Base-by-base conservation (phyloP, 2,888 invertebrate genomes). In the Cataglyphis rosenhaueri region DNA sequence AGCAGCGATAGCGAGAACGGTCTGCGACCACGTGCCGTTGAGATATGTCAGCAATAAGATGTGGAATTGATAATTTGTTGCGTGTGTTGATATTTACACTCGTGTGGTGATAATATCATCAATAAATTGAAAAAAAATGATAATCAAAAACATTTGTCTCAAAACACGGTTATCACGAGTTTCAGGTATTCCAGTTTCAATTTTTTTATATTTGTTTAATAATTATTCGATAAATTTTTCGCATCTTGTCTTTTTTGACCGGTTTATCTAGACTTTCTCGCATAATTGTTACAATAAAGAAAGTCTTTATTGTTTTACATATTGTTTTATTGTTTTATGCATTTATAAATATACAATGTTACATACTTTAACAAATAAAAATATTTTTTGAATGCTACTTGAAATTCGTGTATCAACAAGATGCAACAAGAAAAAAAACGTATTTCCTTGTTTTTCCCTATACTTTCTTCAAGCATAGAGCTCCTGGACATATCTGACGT, bases 111-210 rank as follows among this genome's bases (percentile, higher is more conserved):
- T 15, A 57, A 57, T 57, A 29, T 44, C 41, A 41, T 68, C n/a
- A 57, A 41, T 52, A 55, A 76, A 29, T 9, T 55, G 25, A 15
- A 41, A 68, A 41, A 64, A 21, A 6, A 5, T 2, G 8, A 68
- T 12, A 21, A 32, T 0, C 21, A 38, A 10, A 74, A 62, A 62
- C 15, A 10, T 75, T 48, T 96, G 87, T 96, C 97, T 0, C 95
- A 95, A 66, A 96, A 96, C 61, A 96, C 61, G 97, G 97, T 79
- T 98, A 97, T 91, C 96, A 96, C 87, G 97, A 97, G 85, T 98
- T 97, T 90, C 95, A 96, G 90, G 95, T 96, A 71, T 32, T 35
- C 38, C 1, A 52, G 8, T 44, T 44, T 15, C 41, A 10, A 3
- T n/a, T 38, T 65, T 48, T 35, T 8, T 18, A 18, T 29, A n/a